A percentile compares a stretch with the other conserved stretches of the same genome.
Conservation (phyloP, 2,797 vertebrate genomes). For the Eulemur mongoz region DNA sequence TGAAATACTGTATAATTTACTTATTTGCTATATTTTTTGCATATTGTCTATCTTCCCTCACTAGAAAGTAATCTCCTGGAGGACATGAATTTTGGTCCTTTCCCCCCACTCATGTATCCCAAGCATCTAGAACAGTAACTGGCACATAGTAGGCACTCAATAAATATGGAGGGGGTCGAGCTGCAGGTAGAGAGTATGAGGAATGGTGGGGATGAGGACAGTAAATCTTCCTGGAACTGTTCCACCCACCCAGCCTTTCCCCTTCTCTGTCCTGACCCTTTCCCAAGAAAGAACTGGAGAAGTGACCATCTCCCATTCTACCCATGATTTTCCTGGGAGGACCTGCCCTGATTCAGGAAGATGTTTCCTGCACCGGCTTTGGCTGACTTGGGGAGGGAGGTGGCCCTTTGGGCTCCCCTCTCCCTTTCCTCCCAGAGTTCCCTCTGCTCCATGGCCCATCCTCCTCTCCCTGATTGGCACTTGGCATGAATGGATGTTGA, state of each 20-base stretch:
- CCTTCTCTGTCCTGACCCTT: not conserved
- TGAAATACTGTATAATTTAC: not conserved
- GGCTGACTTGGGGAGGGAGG: not conserved
- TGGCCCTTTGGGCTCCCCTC: not conserved
- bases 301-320: not conserved
- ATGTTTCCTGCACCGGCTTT: not conserved
- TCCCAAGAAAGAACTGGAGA: constrained; percentile 22
- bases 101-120: not conserved
- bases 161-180: not conserved
- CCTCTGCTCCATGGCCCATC: not conserved
- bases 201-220: not conserved
- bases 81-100: not conserved
- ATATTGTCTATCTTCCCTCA: not conserved
- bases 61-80: not conserved
- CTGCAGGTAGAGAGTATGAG: not conserved
- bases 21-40: not conserved
- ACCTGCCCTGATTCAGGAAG: not conserved
- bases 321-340: not conserved
- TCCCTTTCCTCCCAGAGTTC: not conserved
- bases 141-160: not conserved
- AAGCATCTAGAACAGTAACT: not conserved
- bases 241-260: not conserved
- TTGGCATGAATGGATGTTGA: not conserved
- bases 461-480: not conserved
- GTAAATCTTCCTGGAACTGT: not conserved